Conservation (phyloP, 2,113 vertebrate genomes). For the Ammospiza caudacuta region DNA sequence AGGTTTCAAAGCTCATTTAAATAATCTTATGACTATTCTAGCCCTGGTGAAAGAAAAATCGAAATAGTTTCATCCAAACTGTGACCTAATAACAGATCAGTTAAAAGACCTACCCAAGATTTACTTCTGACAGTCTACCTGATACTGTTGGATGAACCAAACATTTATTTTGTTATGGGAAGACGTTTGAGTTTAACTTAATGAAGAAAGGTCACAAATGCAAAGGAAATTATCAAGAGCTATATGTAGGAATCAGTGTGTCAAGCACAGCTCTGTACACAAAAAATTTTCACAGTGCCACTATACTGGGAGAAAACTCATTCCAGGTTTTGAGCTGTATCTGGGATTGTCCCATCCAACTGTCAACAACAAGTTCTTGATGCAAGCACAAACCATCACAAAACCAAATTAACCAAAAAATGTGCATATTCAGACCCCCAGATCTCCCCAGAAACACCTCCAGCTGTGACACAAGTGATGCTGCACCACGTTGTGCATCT, state of each 20-base stretch:
- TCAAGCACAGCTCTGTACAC: neutral
- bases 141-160: neutral
- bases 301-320: neutral
- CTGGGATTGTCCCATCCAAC: neutral
- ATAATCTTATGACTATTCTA: conserved; percentile 40
- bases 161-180: neutral
- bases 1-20: conserved; percentile 65
- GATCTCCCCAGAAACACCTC: neutral
- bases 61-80: conserved; percentile 14
- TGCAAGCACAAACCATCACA: neutral
- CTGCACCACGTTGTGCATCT: accelerated
- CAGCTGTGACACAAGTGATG: neutral
- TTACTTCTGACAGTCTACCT: neutral
- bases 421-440: accelerated
- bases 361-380: neutral
- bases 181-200: neutral
- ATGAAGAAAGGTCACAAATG: neutral
- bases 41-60: conserved; percentile 12
- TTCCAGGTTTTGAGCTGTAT: neutral
- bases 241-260: neutral
- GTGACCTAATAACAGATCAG: neutral
- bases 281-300: neutral
- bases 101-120: neutral
- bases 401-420: neutral
- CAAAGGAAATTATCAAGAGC: neutral